phyloP scores from a whole-genome alignment of 1,140 invertebrate genomes.

The Dendrolimus kikuchii region DNA sequence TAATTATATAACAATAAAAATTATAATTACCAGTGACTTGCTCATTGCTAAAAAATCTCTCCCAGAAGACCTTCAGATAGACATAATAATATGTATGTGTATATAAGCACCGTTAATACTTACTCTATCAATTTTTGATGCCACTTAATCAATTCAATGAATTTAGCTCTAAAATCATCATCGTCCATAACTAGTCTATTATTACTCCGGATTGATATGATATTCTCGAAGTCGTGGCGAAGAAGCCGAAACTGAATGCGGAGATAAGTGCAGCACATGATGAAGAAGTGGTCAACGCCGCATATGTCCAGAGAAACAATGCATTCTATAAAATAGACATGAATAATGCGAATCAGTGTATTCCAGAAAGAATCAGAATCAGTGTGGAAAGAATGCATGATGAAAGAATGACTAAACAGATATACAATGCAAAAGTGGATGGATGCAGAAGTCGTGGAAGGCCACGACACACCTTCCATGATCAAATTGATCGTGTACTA shows the following conservation, averaged over 20 bases:
- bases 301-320: conserved; percentile 9
- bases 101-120: background rate
- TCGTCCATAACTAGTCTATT: background rate
- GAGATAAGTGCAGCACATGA: conserved; percentile 14
- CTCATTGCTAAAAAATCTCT: too few relatives aligned
- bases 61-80: too few relatives aligned
- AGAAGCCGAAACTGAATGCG: conserved; percentile 9
- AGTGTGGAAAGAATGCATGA: too few relatives aligned
- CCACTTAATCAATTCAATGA: conserved; percentile 17
- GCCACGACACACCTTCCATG: too few relatives aligned
- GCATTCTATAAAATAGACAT: conserved; percentile 9
- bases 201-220: background rate
- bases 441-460: too few relatives aligned
- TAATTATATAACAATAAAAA: background rate
- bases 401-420: too few relatives aligned
- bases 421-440: too few relatives aligned
- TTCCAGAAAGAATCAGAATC: too few relatives aligned
- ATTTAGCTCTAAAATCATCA: conserved; percentile 3
- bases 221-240: conserved; percentile 3
- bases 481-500: too few relatives aligned
- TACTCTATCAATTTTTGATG: conserved; percentile 19
- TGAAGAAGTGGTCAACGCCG: conserved; percentile 15
- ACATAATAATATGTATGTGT: too few relatives aligned
- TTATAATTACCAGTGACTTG: too few relatives aligned
- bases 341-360: background rate